Conservation (phyloP, 2,113 vertebrate species). For the Anguilla japonica region DNA sequence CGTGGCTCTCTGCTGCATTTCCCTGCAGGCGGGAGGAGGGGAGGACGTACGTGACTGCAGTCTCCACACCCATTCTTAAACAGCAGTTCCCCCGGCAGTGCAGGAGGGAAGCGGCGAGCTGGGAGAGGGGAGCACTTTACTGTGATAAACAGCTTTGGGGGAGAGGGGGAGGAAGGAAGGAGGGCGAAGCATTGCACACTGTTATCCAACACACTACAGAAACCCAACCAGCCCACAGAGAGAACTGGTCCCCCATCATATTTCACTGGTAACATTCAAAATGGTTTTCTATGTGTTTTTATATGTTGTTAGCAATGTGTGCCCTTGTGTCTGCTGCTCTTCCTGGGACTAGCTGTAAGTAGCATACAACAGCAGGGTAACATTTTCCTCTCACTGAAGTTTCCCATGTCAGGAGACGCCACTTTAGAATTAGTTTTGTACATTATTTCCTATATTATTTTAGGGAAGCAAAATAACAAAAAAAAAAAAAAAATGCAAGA, state of each 20-base stretch:
- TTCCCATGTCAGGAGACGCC: conserved; percentile 29
- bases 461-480: conserved; percentile 19
- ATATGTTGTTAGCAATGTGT: conserved; percentile 32
- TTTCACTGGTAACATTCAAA: conserved; percentile 41
- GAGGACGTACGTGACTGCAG: conserved; percentile 58
- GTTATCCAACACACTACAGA: conserved; percentile 39
- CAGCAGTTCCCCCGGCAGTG: conserved; percentile 47
- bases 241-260: neutral
- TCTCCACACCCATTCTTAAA: conserved; percentile 67
- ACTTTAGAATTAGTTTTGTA: conserved; percentile 18
- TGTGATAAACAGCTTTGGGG: conserved; percentile 38
- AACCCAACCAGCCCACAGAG: conserved; percentile 15
- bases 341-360: conserved; percentile 40
- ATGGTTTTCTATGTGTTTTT: conserved; percentile 44
- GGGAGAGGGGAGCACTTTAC: conserved; percentile 63
- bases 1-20: conserved; percentile 33
- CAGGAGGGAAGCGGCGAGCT: conserved; percentile 55
- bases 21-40: conserved; percentile 37
- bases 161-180: conserved; percentile 32
- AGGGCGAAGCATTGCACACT: conserved; percentile 27
- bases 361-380: conserved; percentile 41
- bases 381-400: conserved; percentile 41
- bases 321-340: conserved; percentile 35
- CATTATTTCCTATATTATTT: conserved; percentile 32
- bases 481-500: neutral